A percentile compares a stretch with the other conserved stretches of the same genome.
Evolutionary conservation across 2,113 vertebrate species (phyloP).

Genomic region (Calidris pugnax): DNA sequence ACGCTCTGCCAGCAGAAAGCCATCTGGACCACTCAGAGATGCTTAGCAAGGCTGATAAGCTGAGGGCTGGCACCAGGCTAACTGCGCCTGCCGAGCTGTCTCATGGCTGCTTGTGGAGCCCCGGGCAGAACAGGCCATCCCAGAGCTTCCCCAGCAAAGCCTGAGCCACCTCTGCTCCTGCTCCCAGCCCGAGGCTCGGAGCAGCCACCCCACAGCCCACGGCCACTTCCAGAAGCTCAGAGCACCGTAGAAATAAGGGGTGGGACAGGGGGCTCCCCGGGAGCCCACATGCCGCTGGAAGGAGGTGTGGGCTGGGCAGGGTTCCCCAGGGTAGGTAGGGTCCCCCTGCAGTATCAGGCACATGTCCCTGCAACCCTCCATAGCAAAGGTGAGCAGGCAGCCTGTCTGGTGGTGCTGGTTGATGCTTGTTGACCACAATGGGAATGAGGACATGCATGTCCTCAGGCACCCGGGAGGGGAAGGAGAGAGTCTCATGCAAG

Average conservation of each 20-base stretch:
- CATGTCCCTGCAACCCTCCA: rapidly evolving
- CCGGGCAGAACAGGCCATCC: rapidly evolving
- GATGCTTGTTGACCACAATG: neutral
- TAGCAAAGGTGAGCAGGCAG: rapidly evolving
- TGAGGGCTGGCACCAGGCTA: neutral
- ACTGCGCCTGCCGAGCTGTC: rapidly evolving
- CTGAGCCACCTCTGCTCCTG: neutral
- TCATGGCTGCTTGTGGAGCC: neutral
- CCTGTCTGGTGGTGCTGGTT: neutral
- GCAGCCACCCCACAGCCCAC: neutral
- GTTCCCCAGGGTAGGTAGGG: neutral
- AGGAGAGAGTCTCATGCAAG: neutral
- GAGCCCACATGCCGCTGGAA: neutral
- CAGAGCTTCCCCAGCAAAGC: neutral
- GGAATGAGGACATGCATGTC: rapidly evolving
- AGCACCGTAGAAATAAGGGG: rapidly evolving
- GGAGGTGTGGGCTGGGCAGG: neutral
- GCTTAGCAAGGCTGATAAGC: neutral
- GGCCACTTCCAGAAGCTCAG: neutral
- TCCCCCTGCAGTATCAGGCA: neutral
- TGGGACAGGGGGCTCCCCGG: neutral
- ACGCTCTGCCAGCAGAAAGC: neutral
- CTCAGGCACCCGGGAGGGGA: neutral
- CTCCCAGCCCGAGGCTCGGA: neutral
- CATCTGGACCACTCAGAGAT: slow-evolving; percentile 23